These are phyloP conservation scores for Endomychus coccineus DNA, from an alignment of 2,888 invertebrate genomes.

Conservation along the genomic window DNA sequence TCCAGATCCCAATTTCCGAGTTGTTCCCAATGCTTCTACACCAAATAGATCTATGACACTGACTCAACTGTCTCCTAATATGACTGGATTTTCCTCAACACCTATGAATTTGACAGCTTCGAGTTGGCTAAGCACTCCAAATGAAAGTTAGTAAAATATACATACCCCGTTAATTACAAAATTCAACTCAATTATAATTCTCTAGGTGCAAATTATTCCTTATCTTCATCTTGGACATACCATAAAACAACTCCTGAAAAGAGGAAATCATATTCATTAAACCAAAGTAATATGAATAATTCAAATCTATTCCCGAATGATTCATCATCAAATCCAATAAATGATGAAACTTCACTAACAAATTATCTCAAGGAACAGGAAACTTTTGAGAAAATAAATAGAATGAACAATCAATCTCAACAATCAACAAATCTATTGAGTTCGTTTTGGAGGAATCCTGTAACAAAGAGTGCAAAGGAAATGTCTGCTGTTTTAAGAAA, in stretches of 20 bases:
- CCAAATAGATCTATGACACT: not conserved
- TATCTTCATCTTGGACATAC: conserved; percentile 40
- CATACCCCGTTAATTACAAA: not conserved
- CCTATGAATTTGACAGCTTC: conserved; percentile 38
- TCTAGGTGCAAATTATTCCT: conserved; percentile 31
- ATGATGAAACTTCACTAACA: conserved; percentile 45
- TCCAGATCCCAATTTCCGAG: conserved; percentile 10
- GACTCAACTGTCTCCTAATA: not conserved
- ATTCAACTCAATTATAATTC: conserved; percentile 5
- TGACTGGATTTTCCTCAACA: conserved; percentile 16
- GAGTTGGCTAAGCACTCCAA: conserved; percentile 39
- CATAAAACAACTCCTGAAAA: conserved; percentile 30
- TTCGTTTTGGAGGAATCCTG: conserved; percentile 51
- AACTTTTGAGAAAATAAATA: conserved; percentile 33
- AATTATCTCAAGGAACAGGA: conserved; percentile 44
- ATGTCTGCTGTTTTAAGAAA: conserved; percentile 45
- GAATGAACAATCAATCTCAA: conserved; percentile 34
- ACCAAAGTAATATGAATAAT: conserved; percentile 9
- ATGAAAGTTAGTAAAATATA: conserved; percentile 31
- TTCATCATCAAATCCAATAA: no score
- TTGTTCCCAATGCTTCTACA: conserved; percentile 7
- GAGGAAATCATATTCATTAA: no score
- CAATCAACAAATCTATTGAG: conserved; percentile 46
- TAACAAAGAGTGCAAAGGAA: conserved; percentile 45
- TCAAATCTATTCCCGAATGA: no score